A percentile compares a stretch with the other conserved stretches of the same genome.
These are phyloP conservation scores for Dryadula phaetusa DNA, from an alignment of 2,888 invertebrate genomes.

Conservation along the genomic window DNA sequence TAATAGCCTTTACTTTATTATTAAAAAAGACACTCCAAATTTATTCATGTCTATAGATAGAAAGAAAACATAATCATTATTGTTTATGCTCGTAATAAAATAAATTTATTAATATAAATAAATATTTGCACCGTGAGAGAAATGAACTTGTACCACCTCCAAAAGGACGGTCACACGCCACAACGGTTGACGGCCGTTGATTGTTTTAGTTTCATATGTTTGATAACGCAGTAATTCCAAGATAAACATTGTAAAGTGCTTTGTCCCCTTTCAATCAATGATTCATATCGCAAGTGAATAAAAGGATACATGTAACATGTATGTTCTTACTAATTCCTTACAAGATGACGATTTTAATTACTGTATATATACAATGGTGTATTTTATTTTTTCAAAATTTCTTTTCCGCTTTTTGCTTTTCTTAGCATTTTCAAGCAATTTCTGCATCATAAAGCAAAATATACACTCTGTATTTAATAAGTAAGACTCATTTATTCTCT, in stretches of 20 bases:
- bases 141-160: slow-evolving; percentile 1
- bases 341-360: neutral
- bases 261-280: slow-evolving; percentile 22
- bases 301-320: neutral
- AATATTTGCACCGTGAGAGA: neutral
- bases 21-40: too few relatives aligned
- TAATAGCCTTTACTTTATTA: too few relatives aligned
- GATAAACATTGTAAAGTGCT: slow-evolving; percentile 24
- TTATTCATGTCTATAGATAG: too few relatives aligned
- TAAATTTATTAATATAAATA: neutral
- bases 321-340: neutral
- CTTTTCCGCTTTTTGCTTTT: too few relatives aligned
- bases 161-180: neutral
- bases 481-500: too few relatives aligned
- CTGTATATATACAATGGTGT: too few relatives aligned
- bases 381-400: too few relatives aligned
- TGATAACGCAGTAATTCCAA: slow-evolving; percentile 15
- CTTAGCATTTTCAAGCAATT: too few relatives aligned
- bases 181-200: slow-evolving; percentile 3
- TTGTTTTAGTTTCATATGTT: slow-evolving; percentile 24
- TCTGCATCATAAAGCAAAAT: too few relatives aligned
- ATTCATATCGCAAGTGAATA: slow-evolving; percentile 9
- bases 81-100: neutral
- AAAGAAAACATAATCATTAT: neutral
- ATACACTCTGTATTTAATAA: too few relatives aligned